Base-by-base conservation (phyloP, 1,140 invertebrate genomes). In the Neodiprion virginianus region DNA sequence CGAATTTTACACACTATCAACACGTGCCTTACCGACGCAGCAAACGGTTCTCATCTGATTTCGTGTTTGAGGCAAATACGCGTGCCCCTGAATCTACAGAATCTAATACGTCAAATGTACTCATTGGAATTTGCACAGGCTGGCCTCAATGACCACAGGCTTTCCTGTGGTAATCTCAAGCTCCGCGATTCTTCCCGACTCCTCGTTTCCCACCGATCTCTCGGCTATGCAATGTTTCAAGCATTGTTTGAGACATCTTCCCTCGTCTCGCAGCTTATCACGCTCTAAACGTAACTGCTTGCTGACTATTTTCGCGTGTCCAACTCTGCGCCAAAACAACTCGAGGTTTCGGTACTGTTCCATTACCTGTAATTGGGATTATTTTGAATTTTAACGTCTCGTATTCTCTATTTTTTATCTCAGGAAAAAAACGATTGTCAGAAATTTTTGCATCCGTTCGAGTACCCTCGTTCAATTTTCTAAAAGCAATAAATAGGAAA, bases 271-370 rank as follows among this genome's bases (percentile, higher is more conserved):
- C 12, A 82, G 70, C 50, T 48, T 73, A 23, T 79, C 47, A 9
- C 69, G 72, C 50, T 84, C 65, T 1, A 67, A 11, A 71, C 61
- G 74, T 23, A 83, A 69, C 67, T 80, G 74, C 21, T 40, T 53
- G 23, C 49, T 69, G 12, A 76, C 70, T n/a, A 80, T 4, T 67
- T 75, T 40, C 0, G 40, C 74, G 21, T 14, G 1, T 8, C 77
- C 73, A 12, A 79, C 28, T 47, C 80, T 72, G 5, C 72, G 76
- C 83, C 83, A 84, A 75, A 83, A 80, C 23, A 49, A 70, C 12
- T 11, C 53, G 17, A 76, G 66, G 71, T 49, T 28, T 66, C 73
- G 61, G 68, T 76, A 76, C 12, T 83, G 40, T 8, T 77, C 48
- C 14, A 28, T 21, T 14, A 76, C n/a, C 82, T 83, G 65, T 61